phyloP scores from a whole-genome alignment of 1,140 invertebrate species.

The Danaus plexippus region DNA sequence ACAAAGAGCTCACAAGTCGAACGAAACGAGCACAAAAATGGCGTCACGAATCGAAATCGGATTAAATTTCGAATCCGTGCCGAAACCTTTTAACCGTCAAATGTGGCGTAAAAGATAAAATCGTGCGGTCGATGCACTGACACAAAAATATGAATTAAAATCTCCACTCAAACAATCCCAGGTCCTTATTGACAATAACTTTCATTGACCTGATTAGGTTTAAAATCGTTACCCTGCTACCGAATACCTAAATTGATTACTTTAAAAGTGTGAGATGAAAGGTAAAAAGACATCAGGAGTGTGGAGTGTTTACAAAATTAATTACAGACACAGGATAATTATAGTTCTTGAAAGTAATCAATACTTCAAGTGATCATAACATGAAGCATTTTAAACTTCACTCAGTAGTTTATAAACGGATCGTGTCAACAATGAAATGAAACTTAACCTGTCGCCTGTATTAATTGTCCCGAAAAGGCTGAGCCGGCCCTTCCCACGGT shows the following conservation, averaged over 20 bases:
- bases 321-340: slow-evolving; percentile 8
- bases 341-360: slow-evolving; percentile 17
- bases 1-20: slow-evolving; percentile 25
- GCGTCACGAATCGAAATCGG: slow-evolving; percentile 48
- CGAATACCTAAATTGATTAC: not conserved
- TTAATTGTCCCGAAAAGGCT: slow-evolving; percentile 35
- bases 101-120: slow-evolving; percentile 58
- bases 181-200: too few relatives aligned
- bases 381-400: slow-evolving; percentile 3
- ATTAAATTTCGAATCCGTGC: slow-evolving; percentile 56
- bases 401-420: slow-evolving; percentile 17
- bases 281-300: not conserved
- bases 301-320: too few relatives aligned
- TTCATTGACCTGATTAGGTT: too few relatives aligned
- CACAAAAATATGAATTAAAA: slow-evolving; percentile 6
- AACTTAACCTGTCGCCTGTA: slow-evolving; percentile 24
- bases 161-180: too few relatives aligned
- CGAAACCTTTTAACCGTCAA: slow-evolving; percentile 55
- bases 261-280: not conserved
- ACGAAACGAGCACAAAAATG: slow-evolving; percentile 38
- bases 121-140: slow-evolving; percentile 54
- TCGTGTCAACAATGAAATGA: slow-evolving; percentile 36
- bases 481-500: slow-evolving; percentile 32
- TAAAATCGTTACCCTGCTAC: not conserved
- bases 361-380: slow-evolving; percentile 8